These are phyloP conservation scores for Sepiola atlantica DNA, from an alignment of 2,888 invertebrate genomes.

Conservation along the genomic window DNA sequence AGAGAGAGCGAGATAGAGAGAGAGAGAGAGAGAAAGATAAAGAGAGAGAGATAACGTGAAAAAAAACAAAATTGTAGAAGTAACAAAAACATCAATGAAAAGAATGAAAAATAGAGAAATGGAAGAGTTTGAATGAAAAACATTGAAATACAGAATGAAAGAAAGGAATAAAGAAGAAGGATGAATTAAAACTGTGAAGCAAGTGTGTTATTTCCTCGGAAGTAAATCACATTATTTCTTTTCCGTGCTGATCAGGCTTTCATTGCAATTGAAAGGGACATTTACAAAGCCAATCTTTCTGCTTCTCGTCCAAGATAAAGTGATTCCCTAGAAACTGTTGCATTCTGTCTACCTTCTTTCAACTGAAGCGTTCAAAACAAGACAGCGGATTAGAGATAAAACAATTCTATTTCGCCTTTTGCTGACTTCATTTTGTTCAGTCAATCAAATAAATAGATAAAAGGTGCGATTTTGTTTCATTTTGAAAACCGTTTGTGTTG, in stretches of 20 bases:
- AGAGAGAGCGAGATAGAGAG: no score
- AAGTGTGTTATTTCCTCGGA: constrained; percentile 15
- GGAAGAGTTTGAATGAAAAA: background rate
- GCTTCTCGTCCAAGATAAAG: background rate
- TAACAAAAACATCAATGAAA: no score
- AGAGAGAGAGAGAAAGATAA: no score
- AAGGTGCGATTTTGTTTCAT: background rate
- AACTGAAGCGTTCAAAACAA: background rate
- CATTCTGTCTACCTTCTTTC: background rate
- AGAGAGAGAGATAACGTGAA: no score
- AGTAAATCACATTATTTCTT: background rate
- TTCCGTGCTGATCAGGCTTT: background rate
- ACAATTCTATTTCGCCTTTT: background rate
- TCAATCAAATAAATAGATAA: background rate
- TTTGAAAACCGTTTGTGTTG: background rate
- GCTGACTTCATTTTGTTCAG: background rate
- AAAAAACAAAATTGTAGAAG: no score
- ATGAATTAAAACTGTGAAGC: background rate
- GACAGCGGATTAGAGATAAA: background rate
- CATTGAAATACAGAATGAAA: background rate
- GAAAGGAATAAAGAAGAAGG: background rate
- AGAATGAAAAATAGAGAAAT: background rate
- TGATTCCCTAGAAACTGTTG: background rate
- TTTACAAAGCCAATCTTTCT: constrained; percentile 4
- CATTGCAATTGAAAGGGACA: background rate